Percentiles rank a stretch among this genome's conserved stretches.
phyloP scores from a whole-genome alignment of 2,113 vertebrate species.

The Dascyllus trimaculatus region DNA sequence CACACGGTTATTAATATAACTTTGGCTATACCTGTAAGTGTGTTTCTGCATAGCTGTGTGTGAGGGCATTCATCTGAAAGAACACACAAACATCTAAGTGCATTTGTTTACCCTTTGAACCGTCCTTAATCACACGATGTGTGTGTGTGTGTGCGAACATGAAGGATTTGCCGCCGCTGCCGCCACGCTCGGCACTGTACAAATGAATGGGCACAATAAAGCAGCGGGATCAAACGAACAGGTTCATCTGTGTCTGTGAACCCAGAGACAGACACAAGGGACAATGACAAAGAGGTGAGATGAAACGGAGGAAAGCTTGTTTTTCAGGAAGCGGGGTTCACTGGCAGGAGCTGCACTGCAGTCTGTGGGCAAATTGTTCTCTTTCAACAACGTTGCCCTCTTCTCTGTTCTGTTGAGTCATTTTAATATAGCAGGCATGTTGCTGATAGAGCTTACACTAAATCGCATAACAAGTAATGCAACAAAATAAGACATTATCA shows the following conservation, averaged over 20 bases:
- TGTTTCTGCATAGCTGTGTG: conserved; percentile 19
- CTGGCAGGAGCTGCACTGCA: conserved; percentile 11
- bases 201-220: conserved; percentile 51
- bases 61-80: conserved; percentile 48
- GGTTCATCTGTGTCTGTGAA: conserved; percentile 46
- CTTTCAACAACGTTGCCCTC: neutral
- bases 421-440: no score
- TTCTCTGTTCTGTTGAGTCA: neutral
- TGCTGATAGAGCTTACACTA: no score
- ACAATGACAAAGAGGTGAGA: conserved; percentile 52
- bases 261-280: conserved; percentile 28
- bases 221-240: conserved; percentile 50
- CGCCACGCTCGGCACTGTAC: neutral
- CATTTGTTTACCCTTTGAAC: conserved; percentile 59
- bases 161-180: conserved; percentile 36
- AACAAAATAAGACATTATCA: neutral
- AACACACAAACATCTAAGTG: conserved; percentile 52
- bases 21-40: neutral
- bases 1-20: conserved; percentile 6
- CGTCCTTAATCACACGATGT: neutral
- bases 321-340: conserved; percentile 34
- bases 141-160: neutral
- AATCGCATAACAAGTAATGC: no score
- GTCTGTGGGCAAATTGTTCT: conserved; percentile 29
- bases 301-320: conserved; percentile 54